phyloP scores from a whole-genome alignment of 2,113 vertebrate genomes.

The Meles meles region DNA sequence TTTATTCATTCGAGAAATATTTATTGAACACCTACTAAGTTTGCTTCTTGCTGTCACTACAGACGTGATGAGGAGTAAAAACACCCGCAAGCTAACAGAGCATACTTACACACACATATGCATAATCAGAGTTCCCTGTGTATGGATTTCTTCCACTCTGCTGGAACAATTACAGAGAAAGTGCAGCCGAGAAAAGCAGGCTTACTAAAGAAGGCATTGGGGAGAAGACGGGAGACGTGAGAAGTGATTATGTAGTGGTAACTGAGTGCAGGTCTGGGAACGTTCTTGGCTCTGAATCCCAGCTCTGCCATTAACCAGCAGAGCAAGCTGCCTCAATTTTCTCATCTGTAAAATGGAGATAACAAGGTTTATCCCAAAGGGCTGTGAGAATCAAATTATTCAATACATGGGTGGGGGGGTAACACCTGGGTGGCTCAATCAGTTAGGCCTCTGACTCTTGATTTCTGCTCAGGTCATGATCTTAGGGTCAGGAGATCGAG shows the following conservation, averaged over 20 bases:
- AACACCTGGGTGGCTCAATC: neutral
- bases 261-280: neutral
- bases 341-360: neutral
- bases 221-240: neutral
- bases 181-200: neutral
- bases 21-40: neutral
- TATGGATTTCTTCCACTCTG: neutral
- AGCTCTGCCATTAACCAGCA: neutral
- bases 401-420: neutral
- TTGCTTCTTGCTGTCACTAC: neutral
- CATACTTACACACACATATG: accelerated
- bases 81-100: neutral
- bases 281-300: neutral
- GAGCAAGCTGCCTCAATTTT: neutral
- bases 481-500: neutral
- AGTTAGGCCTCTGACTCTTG: neutral
- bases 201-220: neutral
- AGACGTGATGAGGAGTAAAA: neutral
- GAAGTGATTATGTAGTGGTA: neutral
- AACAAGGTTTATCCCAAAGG: neutral
- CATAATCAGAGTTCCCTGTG: neutral
- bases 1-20: neutral
- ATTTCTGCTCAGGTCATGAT: neutral
- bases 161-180: neutral
- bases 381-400: neutral